A percentile compares a stretch with the other conserved stretches of the same genome.
These are phyloP conservation scores for Acrocyrtus sp. DNA, from an alignment of 2,888 invertebrate genomes.

Conservation along the genomic window DNA sequence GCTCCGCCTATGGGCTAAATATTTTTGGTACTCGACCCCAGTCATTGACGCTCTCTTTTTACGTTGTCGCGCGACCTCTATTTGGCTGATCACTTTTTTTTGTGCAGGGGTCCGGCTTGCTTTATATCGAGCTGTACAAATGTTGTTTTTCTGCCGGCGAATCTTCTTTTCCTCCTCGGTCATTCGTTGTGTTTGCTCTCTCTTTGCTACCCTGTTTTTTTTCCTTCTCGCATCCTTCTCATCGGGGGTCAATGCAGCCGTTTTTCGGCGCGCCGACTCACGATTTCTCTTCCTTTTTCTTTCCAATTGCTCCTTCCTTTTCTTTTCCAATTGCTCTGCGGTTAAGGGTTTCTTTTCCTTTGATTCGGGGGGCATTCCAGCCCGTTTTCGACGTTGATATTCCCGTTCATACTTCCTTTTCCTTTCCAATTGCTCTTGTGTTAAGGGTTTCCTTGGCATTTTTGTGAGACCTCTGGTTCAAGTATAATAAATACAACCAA, in stretches of 20 bases:
- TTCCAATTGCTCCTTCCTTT: background rate
- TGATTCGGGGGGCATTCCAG: background rate
- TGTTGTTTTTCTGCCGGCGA: background rate
- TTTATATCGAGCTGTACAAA: too few relatives aligned
- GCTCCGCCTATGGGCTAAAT: too few relatives aligned
- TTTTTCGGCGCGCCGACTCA: background rate
- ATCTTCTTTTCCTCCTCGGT: background rate
- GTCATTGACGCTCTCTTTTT: background rate
- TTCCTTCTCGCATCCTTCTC: background rate
- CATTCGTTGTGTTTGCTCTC: background rate
- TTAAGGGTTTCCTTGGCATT: background rate
- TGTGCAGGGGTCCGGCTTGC: too few relatives aligned
- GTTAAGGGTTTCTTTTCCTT: background rate
- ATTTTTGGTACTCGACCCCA: background rate
- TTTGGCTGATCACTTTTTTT: too few relatives aligned
- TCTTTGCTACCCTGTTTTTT: background rate
- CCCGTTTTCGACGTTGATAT: background rate
- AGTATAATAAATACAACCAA: too few relatives aligned
- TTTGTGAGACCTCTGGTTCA: background rate
- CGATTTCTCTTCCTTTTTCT: background rate
- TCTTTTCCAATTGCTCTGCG: background rate
- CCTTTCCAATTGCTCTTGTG: background rate
- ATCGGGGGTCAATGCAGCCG: too few relatives aligned
- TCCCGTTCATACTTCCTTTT: background rate
- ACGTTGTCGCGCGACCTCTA: too few relatives aligned